These are phyloP conservation scores for Thamnaconus septentrionalis DNA, from an alignment of 2,113 vertebrate genomes.

Conservation along the genomic window DNA sequence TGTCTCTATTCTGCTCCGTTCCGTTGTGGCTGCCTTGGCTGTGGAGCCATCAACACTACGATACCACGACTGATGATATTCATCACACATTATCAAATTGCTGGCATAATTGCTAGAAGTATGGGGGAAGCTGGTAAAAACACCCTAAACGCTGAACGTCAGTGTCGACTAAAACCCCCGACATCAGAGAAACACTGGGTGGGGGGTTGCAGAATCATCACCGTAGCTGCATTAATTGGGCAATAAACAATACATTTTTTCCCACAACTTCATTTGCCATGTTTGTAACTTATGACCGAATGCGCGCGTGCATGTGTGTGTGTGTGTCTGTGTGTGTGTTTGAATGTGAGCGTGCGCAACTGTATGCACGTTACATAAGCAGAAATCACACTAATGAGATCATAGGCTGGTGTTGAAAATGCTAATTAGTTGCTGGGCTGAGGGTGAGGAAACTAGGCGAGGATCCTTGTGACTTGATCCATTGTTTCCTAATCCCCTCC, in stretches of 20 bases:
- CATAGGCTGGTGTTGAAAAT: conserved; percentile 73
- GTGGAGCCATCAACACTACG: conserved; percentile 37
- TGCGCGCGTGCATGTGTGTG: conserved; percentile 24
- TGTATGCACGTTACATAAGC: conserved; percentile 65
- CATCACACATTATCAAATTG: conserved; percentile 59
- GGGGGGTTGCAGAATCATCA: too few species aligned
- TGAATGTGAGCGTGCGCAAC: conserved; percentile 25
- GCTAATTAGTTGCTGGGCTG: conserved; percentile 73
- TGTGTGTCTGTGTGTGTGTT: conserved; percentile 35
- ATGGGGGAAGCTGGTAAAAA: conserved; percentile 34
- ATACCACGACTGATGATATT: conserved; percentile 58
- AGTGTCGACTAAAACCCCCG: conserved; percentile 29
- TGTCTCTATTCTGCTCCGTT: too few species aligned
- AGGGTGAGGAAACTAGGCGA: conserved; percentile 69
- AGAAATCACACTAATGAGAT: conserved; percentile 73
- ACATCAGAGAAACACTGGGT: conserved; percentile 1
- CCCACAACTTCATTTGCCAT: conserved; percentile 49
- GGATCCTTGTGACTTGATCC: conserved; percentile 67
- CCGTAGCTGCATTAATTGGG: too few species aligned
- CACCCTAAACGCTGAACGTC: conserved; percentile 18
- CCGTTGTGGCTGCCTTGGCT: conserved; percentile 15
- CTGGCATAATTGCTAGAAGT: conserved; percentile 55
- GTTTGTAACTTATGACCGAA: conserved; percentile 37
- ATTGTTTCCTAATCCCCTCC: conserved; percentile 72
- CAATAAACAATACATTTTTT: conserved; percentile 52